Base-by-base conservation (phyloP, 2,888 invertebrate species). In the Leptopilina myrica region DNA sequence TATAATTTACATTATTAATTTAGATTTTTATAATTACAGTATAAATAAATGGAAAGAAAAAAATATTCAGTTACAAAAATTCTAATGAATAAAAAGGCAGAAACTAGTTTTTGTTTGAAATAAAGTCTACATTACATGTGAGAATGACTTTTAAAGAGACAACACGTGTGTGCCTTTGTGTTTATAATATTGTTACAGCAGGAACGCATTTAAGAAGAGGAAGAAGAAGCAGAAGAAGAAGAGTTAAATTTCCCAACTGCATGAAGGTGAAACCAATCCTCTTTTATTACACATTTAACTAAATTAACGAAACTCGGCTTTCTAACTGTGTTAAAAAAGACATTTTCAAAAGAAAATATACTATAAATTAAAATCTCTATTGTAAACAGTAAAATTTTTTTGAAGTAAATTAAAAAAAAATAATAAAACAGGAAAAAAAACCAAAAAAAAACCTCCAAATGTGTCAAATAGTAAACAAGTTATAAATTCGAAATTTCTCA, bases 161-260 rank as follows among this genome's bases (percentile, higher is more conserved):
- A 15, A 15, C 62, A 62, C 9, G 62, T 62, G 62, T 20, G n/a
- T 56, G 53, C 33, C 56, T 53, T 73, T 73, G 73, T 73, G 33
- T 66, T 43, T 66, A 33, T 33, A 53, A 73, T n/a, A 15, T 53
- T 49, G 69, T 9, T 69, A 53, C 11, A 69, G 20, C 26, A 46
- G 20, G 49, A 49, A 49, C 49, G 49, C 9, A 11, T 49, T 49
- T 49, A 49, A 49, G 12, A 49, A 49, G 49, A 49, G 49, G 49
- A 49, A 11, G 49, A 49, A 49, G 43, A 43, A 43, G 43, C 20
- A 49, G 67, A 15, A 11, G 14, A 33, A 53, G 62, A 20, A 53
- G 62, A 20, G 14, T 73, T 73, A 7, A 56, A 73, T 73, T 73
- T 33, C 73, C 7, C n/a, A 33, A 8, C 14, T 33, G 5, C n/a